Base-by-base conservation (phyloP, 1,140 invertebrate genomes). In the Protaetia brevitarsis region DNA sequence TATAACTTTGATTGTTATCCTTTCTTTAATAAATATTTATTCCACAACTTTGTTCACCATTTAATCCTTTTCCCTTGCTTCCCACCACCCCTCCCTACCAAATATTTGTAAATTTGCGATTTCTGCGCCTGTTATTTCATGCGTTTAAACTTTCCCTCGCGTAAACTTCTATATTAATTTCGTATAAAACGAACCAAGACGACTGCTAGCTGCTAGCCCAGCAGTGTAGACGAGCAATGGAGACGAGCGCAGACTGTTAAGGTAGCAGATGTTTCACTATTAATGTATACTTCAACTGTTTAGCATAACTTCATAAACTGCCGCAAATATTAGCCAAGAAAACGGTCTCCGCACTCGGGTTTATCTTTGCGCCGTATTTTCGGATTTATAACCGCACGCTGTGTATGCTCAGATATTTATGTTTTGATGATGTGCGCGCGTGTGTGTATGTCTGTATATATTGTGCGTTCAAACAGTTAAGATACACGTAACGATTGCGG, bases 141-240 rank as follows among this genome's bases (percentile, higher is more conserved):
- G 57, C 57, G 57, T 29, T 59, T 26, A 59, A 59, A 59, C 57
- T 59, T 59, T 59, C 57, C 30, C 29, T 59, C 27, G 41, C 41
- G 41, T 51, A 59, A 59, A 59, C 13, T 59, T 59, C 57, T 59
- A 59, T 59, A 59, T 59, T 59, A 59, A 59, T 59, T 59, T 59
- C 57, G 41, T 19, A 51, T 51, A 51, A 51, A 51, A 51, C 41
- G 41, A 51, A 23, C 29, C 30, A 28, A 59, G 57, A 28, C 30
- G 57, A 8, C 16, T 29, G 57, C 26, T n/a, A n/a, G n/a, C n/a
- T n/a, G n/a, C n/a, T n/a, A n/a, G n/a, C n/a, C n/a, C n/a, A n/a
- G n/a, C n/a, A n/a, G n/a, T n/a, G n/a, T n/a, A n/a, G n/a, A n/a
- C n/a, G n/a, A n/a, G n/a, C n/a, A n/a, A n/a, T n/a, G n/a, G n/a